phyloP scores from a whole-genome alignment of 1,140 invertebrate genomes.

The Leptinotarsa texana region DNA sequence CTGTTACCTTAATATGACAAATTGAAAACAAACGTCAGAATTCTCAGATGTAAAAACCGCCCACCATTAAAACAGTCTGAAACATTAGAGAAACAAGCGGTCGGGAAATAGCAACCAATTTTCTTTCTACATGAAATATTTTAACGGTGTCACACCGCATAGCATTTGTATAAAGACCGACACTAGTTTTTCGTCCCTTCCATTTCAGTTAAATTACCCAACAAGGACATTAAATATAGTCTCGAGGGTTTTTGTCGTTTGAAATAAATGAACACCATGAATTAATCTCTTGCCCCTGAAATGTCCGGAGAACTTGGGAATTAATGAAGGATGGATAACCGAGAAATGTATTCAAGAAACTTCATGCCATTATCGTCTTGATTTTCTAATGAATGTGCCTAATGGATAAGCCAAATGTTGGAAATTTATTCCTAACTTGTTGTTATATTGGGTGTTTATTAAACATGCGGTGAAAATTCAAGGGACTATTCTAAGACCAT shows the following conservation, averaged over 20 bases:
- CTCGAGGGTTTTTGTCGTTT: constrained; percentile 2
- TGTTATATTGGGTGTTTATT: too few relatives aligned
- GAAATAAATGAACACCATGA: neutral
- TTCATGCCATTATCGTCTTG: too few relatives aligned
- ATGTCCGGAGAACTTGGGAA: neutral
- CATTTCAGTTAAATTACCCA: neutral
- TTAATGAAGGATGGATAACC: too few relatives aligned
- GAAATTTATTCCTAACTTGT: too few relatives aligned
- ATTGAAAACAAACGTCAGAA: too few relatives aligned
- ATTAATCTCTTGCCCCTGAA: neutral
- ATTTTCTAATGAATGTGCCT: too few relatives aligned
- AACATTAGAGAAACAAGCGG: neutral
- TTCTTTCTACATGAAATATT: constrained; percentile 1
- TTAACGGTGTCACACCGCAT: constrained; percentile 4
- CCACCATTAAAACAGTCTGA: neutral
- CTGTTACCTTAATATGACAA: too few relatives aligned
- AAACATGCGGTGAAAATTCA: too few relatives aligned
- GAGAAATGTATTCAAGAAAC: too few relatives aligned
- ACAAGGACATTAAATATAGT: constrained; percentile 6
- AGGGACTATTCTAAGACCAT: too few relatives aligned
- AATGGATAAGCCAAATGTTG: too few relatives aligned
- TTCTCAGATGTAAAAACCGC: too few relatives aligned
- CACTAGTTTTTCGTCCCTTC: constrained; percentile 2
- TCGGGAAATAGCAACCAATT: neutral
- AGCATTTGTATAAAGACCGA: constrained; percentile 6